phyloP scores from a whole-genome alignment of 2,113 vertebrate genomes.

The Mormyrus lacerda region DNA sequence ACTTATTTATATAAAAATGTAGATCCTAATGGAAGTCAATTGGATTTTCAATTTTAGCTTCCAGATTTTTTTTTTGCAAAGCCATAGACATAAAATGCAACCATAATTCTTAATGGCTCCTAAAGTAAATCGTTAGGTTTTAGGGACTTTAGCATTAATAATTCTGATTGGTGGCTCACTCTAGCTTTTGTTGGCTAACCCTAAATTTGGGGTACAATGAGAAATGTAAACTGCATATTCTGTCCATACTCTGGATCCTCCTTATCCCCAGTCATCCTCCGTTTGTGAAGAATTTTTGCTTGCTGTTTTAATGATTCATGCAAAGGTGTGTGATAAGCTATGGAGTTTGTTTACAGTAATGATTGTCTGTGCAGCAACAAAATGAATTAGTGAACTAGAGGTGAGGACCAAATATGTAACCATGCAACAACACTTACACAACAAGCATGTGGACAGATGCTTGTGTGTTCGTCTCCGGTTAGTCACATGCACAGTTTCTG shows the following conservation, averaged over 20 bases:
- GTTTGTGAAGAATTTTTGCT: background rate
- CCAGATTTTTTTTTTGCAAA: background rate
- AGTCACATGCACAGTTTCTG: background rate
- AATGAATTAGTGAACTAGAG: background rate
- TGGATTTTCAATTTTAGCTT: background rate
- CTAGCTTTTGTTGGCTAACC: background rate
- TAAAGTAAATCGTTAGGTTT: background rate
- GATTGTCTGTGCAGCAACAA: too few species aligned
- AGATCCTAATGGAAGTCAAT: background rate
- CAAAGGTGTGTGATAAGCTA: too few species aligned
- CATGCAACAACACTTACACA: background rate
- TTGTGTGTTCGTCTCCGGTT: background rate
- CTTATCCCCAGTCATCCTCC: background rate
- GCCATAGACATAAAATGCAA: background rate
- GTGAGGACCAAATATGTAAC: background rate
- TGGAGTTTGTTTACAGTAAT: too few species aligned
- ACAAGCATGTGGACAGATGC: background rate
- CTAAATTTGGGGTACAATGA: background rate
- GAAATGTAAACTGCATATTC: background rate
- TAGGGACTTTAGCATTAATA: background rate
- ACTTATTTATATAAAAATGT: too few species aligned
- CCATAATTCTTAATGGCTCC: background rate
- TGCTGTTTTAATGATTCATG: background rate
- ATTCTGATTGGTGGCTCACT: background rate
- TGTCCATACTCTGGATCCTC: background rate